phyloP scores from a whole-genome alignment of 2,797 vertebrate species.

The Centroberyx gerrardi region DNA sequence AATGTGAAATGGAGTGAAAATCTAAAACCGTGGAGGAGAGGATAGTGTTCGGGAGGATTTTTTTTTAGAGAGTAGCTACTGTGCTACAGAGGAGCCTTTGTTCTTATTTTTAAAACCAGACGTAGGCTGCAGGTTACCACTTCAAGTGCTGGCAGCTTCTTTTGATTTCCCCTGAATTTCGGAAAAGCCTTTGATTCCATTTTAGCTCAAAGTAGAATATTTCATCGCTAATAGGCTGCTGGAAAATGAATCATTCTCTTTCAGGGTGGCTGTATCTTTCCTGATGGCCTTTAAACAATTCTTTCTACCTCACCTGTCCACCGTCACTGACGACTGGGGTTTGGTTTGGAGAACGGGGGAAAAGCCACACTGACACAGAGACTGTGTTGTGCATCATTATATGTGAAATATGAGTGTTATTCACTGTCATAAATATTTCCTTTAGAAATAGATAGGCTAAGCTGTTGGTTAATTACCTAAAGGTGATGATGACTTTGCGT shows the following conservation, averaged over 20 bases:
- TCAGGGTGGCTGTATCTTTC: neutral
- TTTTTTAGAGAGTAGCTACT: conserved; percentile 20
- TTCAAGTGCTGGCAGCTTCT: conserved; percentile 58
- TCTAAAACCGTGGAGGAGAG: conserved; percentile 24
- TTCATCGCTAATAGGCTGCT: conserved; percentile 31
- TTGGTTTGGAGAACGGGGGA: conserved; percentile 11
- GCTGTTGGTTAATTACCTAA: neutral
- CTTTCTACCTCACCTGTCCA: conserved; percentile 12
- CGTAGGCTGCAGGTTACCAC: conserved; percentile 45
- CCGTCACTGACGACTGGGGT: neutral
- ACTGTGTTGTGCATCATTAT: neutral
- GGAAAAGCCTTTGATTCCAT: conserved; percentile 58
- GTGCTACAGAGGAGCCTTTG: conserved; percentile 53
- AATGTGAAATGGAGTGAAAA: conserved; percentile 35
- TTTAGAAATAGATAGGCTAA: neutral
- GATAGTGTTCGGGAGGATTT: conserved; percentile 34
- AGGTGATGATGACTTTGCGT: neutral
- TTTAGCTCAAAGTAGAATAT: conserved; percentile 61
- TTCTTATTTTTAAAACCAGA: conserved; percentile 68
- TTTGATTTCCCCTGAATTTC: conserved; percentile 60
- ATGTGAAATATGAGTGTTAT: neutral
- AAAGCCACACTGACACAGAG: neutral
- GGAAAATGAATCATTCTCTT: conserved; percentile 32
- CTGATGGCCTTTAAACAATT: conserved; percentile 14
- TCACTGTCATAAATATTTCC: neutral